phyloP scores from a whole-genome alignment of 1,140 invertebrate species.

The Leptinotarsa lineolata region DNA sequence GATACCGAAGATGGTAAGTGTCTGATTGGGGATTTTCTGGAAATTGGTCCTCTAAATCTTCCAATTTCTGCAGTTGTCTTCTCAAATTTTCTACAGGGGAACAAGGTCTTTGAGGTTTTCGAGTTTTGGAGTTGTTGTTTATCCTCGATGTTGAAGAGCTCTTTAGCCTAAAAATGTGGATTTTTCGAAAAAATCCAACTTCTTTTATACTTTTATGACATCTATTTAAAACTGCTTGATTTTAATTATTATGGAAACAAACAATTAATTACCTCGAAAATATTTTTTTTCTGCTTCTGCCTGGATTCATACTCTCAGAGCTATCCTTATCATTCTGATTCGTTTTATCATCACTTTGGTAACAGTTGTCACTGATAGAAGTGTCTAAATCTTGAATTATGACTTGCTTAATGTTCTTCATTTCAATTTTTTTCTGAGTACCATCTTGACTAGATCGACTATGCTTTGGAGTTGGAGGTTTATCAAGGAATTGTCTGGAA shows the following conservation, averaged over 20 bases:
- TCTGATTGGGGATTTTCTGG: conserved; percentile 65
- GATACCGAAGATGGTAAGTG: conserved; percentile 70
- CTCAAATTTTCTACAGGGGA: conserved; percentile 77
- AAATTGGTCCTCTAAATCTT: conserved; percentile 79
- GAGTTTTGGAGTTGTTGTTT: conserved; percentile 51
- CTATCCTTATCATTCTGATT: conserved; percentile 50
- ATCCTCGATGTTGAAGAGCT: conserved; percentile 66
- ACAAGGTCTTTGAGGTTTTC: conserved; percentile 57
- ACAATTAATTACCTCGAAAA: conserved; percentile 60
- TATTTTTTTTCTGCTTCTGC: conserved; percentile 60
- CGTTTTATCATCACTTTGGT: conserved; percentile 48
- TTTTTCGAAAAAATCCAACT: not conserved
- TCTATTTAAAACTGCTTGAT: no score
- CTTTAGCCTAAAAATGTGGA: conserved; percentile 57
- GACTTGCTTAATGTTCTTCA: conserved; percentile 43
- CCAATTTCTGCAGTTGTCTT: conserved; percentile 75
- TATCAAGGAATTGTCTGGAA: conserved; percentile 38
- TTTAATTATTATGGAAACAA: not conserved
- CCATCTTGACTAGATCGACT: conserved; percentile 48
- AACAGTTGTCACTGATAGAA: conserved; percentile 52
- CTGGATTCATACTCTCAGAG: conserved; percentile 49
- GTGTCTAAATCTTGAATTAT: conserved; percentile 54
- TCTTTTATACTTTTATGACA: no score
- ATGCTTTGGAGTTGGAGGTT: conserved; percentile 46
- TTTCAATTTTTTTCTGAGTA: conserved; percentile 53